phyloP scores from a whole-genome alignment of 2,888 invertebrate genomes.

The Troides helena region DNA sequence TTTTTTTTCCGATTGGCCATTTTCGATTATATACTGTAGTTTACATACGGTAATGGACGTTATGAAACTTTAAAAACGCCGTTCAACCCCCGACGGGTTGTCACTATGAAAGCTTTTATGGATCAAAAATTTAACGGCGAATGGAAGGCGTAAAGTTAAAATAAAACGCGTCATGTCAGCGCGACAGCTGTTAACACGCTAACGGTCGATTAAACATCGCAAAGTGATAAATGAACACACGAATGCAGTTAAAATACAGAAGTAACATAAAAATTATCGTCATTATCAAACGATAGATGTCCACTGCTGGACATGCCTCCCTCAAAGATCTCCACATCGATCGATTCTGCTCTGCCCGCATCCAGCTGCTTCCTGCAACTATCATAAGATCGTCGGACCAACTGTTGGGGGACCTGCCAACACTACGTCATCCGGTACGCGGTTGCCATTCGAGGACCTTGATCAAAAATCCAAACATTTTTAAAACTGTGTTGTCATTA shows the following conservation, averaged over 20 bases:
- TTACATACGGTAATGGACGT: constrained; percentile 1
- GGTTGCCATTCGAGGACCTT: no score
- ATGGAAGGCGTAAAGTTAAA: constrained; percentile 1
- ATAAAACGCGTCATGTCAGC: background rate
- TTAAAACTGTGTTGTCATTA: background rate
- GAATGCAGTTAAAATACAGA: no score
- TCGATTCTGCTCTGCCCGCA: no score
- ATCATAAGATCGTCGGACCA: no score
- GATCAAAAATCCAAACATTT: background rate
- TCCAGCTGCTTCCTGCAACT: no score
- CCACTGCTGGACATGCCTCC: no score
- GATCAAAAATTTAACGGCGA: constrained; percentile 11
- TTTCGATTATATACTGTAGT: background rate
- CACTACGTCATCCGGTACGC: no score
- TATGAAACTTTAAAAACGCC: constrained; percentile 1
- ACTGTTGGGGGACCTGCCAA: no score
- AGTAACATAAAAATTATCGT: background rate
- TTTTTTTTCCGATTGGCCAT: background rate
- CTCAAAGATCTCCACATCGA: no score
- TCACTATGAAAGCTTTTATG: constrained; percentile 14
- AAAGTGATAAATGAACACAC: background rate
- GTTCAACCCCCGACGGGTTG: constrained; percentile 1
- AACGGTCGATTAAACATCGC: background rate
- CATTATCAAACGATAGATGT: no score
- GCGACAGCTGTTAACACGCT: constrained; percentile 8